Evolutionary conservation across 2,888 invertebrate species (phyloP).

Genomic region (Tryphoninae sp.): DNA sequence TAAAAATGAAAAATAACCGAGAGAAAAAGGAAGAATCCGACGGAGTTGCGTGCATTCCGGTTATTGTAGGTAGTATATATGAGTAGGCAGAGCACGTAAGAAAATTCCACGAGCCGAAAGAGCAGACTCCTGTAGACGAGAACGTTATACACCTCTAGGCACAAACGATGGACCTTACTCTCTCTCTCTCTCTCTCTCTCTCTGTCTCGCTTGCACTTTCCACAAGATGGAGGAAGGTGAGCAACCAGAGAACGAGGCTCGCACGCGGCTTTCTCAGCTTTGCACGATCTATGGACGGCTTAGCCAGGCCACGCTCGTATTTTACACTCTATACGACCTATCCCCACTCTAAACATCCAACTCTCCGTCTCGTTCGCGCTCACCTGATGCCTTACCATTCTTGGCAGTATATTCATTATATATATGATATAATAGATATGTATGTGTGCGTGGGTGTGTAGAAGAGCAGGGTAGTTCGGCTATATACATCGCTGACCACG

Average conservation of each 20-base stretch:
- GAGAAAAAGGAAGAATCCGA: conserved; percentile 47
- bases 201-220: conserved; percentile 57
- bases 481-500: conserved; percentile 38
- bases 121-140: conserved; percentile 73
- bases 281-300: conserved; percentile 77
- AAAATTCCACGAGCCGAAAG: conserved; percentile 73
- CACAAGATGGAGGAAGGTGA: conserved; percentile 24
- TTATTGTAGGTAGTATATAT: conserved; percentile 56
- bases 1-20: conserved; percentile 68
- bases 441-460: no score
- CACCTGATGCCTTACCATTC: conserved; percentile 26
- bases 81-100: conserved; percentile 68
- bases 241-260: conserved; percentile 49
- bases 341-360: conserved; percentile 40
- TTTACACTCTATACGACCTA: conserved; percentile 68
- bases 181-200: conserved; percentile 20
- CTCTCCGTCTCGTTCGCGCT: conserved; percentile 55
- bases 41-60: conserved; percentile 58
- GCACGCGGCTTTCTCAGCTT: conserved; percentile 69
- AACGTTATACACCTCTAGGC: conserved; percentile 24
- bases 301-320: conserved; percentile 75
- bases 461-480: neutral
- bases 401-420: conserved; percentile 3
- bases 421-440: neutral
- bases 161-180: conserved; percentile 38